Evolutionary conservation across 1,140 invertebrate species (phyloP).

Genomic region (Propsilocerus akamusi): DNA sequence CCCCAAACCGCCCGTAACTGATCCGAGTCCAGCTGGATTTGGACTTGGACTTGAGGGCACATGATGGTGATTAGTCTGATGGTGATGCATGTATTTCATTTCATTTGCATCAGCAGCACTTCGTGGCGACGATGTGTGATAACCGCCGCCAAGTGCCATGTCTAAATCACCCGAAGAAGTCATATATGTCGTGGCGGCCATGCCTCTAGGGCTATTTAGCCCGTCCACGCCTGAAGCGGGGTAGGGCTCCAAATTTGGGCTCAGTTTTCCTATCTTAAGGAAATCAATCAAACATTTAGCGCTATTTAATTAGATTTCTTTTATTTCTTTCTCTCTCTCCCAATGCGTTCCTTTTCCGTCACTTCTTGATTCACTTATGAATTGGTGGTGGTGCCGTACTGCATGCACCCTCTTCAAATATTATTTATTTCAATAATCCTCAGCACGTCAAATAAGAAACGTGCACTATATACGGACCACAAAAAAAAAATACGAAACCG

Average conservation of each 20-base stretch:
- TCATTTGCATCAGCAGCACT: slow-evolving; percentile 64
- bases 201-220: slow-evolving; percentile 31
- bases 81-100: slow-evolving; percentile 82
- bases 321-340: not conserved
- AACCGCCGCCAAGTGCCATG: slow-evolving; percentile 48
- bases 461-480: too few relatives aligned
- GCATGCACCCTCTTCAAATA: too few relatives aligned
- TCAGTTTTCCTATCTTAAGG: slow-evolving; percentile 17
- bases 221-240: slow-evolving; percentile 25
- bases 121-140: slow-evolving; percentile 53
- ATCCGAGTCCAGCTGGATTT: slow-evolving; percentile 27
- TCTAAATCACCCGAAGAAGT: slow-evolving; percentile 59
- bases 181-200: slow-evolving; percentile 75
- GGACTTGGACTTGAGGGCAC: slow-evolving; percentile 39
- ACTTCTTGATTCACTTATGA: too few relatives aligned
- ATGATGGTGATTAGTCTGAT: slow-evolving; percentile 55
- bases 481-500: not conserved
- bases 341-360: not conserved
- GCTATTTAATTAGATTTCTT: not conserved
- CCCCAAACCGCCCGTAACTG: slow-evolving; percentile 24
- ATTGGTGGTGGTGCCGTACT: too few relatives aligned
- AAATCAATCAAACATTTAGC: not conserved
- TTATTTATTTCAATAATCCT: not conserved
- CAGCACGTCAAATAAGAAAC: not conserved
- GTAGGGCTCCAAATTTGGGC: slow-evolving; percentile 27